Base-by-base conservation (phyloP, 2,113 vertebrate genomes). In the Stigmatopora argus region DNA sequence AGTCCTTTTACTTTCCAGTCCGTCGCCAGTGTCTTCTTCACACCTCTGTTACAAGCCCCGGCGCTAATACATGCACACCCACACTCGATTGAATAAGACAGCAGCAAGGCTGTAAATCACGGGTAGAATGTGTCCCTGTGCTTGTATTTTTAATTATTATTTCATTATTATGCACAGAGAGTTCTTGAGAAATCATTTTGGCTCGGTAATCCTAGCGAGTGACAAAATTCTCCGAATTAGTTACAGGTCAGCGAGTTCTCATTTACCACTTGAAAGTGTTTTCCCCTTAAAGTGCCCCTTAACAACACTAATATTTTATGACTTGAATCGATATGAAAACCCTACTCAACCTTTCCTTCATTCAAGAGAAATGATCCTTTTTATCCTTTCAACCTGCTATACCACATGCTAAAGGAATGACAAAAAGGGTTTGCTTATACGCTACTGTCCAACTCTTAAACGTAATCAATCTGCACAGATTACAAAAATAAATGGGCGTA, bases 1-100 rank as follows among this genome's bases (percentile, higher is more conserved):
- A 61, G n/a, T 79, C 75, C 46, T 63, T 75, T 77, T 70, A 72
- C 75, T 79, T 86, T 31, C 71, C 73, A 78, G 74, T 73, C 74
- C 71, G 59, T 69, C 66, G 78, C 70, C 72, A 34, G 62, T 67
- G 62, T 73, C 71, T 81, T 85, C 85, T 81, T 85, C 85, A 78
- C 83, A 81, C 83, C 71, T 78, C 78, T 72, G 71, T 77, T 67
- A 66, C 74, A 74, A 72, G 64, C 69, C 72, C 76, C 79, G 38
- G 80, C 75, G 85, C 72, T 84, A 88, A 88, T 83, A 79, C 66
- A 87, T 88, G 83, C 85, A 78, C 82, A 66, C 86, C 83, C 83
- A 86, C 86, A 64, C 73, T 5, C 59, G 49, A 67, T 63, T 78
- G 81, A 82, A 74, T 82, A 82, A 85, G 81, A 85, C 67, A 15